Conservation (phyloP, 2,888 invertebrate genomes). For the Ormyrus pomaceus region DNA sequence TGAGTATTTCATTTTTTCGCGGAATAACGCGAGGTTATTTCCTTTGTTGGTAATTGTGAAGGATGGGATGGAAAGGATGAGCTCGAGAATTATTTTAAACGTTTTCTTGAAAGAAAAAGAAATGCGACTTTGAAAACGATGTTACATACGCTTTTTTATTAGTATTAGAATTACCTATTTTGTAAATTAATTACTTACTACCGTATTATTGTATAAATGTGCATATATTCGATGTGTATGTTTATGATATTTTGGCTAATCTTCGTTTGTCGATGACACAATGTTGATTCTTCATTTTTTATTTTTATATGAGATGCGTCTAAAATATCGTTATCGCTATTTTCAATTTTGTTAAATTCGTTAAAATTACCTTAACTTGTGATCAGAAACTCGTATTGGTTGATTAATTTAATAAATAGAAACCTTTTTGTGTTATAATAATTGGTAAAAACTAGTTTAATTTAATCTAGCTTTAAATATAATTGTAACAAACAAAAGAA, state of each 20-base stretch:
- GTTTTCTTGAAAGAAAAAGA: not conserved
- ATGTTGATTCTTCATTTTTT: slow-evolving; percentile 19
- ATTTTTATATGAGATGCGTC: not conserved
- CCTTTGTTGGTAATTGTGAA: not conserved
- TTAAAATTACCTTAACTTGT: no score
- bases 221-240: slow-evolving; percentile 26
- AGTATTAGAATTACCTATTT: slow-evolving; percentile 14
- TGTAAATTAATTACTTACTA: slow-evolving; percentile 19
- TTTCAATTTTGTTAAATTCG: not conserved
- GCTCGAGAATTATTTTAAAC: not conserved
- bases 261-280: slow-evolving; percentile 3
- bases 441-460: slow-evolving; percentile 27
- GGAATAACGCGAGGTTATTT: not conserved
- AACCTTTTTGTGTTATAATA: no score
- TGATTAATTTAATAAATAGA: no score
- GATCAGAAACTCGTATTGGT: no score
- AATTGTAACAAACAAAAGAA: not conserved
- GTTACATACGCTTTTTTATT: slow-evolving; percentile 15
- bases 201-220: slow-evolving; percentile 24
- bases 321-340: not conserved
- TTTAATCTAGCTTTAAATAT: slow-evolving; percentile 14
- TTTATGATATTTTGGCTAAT: not conserved
- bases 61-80: not conserved
- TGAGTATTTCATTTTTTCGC: not conserved
- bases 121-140: not conserved